Base-by-base conservation (phyloP, 1,140 invertebrate species). In the Globodera ellingtonae region DNA sequence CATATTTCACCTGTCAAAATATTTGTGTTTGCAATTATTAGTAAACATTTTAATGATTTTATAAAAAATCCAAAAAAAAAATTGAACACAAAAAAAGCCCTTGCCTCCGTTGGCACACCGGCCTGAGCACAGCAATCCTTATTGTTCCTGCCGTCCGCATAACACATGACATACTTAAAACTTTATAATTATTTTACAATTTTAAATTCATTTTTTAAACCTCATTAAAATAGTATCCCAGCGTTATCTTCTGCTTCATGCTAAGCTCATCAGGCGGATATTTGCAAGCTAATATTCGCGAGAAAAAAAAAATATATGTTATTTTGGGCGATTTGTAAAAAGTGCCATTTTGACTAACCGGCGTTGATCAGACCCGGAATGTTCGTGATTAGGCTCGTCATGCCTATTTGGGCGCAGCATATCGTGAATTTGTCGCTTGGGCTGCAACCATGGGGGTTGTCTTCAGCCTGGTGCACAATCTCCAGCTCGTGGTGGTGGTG, bases 111-210 rank as follows among this genome's bases (percentile, higher is more conserved):
- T 35, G 67, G 67, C 24, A 70, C 67, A 35, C 67, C 67, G 10
- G 24, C 35, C 13, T 35, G 13, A 6, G 35, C 67, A 70, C 67
- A 70, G 46, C 35, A 35, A 10, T 35, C 9, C 10, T 10, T 44
- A 18, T 70, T 70, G 67, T 70, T 21, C 6, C 24, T n/a, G 6
- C 67, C 67, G 67, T 70, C 67, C 67, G 67, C 67, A 70, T 70
- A 70, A 47, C 67, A 70, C 67, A 35, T 44, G 6, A 47, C 46
- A 18, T 70, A 70, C 67, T 70, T 70, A 13, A 70, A 70, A 44
- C 6, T 24, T 70, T 44, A 70, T 24, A 70, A 67, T 21, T 67
- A 24, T 70, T 10, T 62, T 10, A 18, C 2, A n/a, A 62, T 62
- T 62, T 18, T 62, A 62, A 24, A 18, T 18, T 62, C 13, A 62